Conservation (phyloP, 1,140 invertebrate species). For the Eulimnadia texana region DNA sequence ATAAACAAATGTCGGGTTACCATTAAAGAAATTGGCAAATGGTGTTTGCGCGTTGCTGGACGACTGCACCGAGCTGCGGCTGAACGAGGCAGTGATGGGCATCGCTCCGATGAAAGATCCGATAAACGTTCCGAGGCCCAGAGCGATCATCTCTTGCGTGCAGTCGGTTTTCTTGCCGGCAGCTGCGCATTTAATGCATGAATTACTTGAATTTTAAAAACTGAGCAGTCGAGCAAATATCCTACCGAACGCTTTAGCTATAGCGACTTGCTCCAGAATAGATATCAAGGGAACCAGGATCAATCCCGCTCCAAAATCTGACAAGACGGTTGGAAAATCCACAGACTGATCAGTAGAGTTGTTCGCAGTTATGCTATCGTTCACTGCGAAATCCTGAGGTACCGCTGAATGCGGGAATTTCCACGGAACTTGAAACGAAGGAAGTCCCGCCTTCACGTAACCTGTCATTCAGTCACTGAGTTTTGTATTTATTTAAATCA, state of each 20-base stretch:
- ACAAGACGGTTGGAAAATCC: slow-evolving; percentile 48
- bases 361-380: slow-evolving; percentile 26
- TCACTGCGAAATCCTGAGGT: not conserved
- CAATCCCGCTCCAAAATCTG: slow-evolving; percentile 55
- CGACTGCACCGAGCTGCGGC: slow-evolving; percentile 58
- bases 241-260: slow-evolving; percentile 66
- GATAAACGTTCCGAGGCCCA: slow-evolving; percentile 54
- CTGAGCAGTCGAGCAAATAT: not conserved
- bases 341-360: slow-evolving; percentile 27
- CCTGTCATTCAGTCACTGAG: slow-evolving; percentile 5
- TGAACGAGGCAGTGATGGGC: slow-evolving; percentile 63
- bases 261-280: slow-evolving; percentile 67
- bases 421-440: slow-evolving; percentile 31
- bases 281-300: slow-evolving; percentile 64
- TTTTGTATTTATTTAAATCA: too few species aligned
- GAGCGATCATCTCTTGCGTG: slow-evolving; percentile 54
- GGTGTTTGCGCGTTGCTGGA: slow-evolving; percentile 58
- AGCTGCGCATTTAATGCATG: slow-evolving; percentile 26
- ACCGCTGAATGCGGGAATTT: slow-evolving; percentile 13
- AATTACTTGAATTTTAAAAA: not conserved
- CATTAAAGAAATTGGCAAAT: slow-evolving; percentile 52
- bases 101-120: slow-evolving; percentile 58
- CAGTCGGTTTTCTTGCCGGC: slow-evolving; percentile 44
- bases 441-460: slow-evolving; percentile 38
- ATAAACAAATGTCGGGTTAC: too few species aligned